Evolutionary conservation across 2,797 vertebrate genomes (phyloP), one percentile per base, ranked within the genome.

Genomic region (Margarornis squamiger): DNA sequence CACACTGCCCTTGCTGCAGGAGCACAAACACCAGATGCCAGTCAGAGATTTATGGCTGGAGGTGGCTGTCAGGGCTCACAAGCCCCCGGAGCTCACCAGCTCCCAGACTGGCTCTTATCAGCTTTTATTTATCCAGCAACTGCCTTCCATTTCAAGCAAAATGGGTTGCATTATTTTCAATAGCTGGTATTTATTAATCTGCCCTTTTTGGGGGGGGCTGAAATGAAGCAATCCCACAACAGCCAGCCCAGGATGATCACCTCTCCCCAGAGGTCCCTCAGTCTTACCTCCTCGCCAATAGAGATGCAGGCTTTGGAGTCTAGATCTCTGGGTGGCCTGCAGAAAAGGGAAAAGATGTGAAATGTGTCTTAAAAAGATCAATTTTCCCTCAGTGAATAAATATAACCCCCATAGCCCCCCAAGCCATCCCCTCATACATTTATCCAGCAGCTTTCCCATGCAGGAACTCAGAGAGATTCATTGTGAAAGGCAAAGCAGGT

Each of bases 251-350:
- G 36, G 38, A 34, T 19, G 45, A 22, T 39, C 18, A 3, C 15
- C 29, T 27, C 38, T 26, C 16, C 46, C 41, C 70, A 75, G 41
- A 30, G n/a, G n/a, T 59, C 14, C 87, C 86, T 30, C 46, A 48
- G 16, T 2, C 97, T 97, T 98, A 99, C 99, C 99, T 99, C 99
- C 81, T 99, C 99, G 41, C 99, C 99, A 83, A 99, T 99, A 55
- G 98, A 99, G 96, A 99, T 99, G 81, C 98, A 99, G 86, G 99
- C 99, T 97, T 99, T 99, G 5, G 99, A 99, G 95, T 99, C 99
- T 97, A 99, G 97, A 97, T 99, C 99, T 97, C 99, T 98, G 76
- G 99, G 99, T 66, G 99, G 99, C 95, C 99, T 99, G 97, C 87
- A 85, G 10, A 19, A 66, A 94, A 67, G 12, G 23, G 38, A 22